These are phyloP conservation scores for Theretra japonica DNA, from an alignment of 2,888 invertebrate species.

Conservation along the genomic window DNA sequence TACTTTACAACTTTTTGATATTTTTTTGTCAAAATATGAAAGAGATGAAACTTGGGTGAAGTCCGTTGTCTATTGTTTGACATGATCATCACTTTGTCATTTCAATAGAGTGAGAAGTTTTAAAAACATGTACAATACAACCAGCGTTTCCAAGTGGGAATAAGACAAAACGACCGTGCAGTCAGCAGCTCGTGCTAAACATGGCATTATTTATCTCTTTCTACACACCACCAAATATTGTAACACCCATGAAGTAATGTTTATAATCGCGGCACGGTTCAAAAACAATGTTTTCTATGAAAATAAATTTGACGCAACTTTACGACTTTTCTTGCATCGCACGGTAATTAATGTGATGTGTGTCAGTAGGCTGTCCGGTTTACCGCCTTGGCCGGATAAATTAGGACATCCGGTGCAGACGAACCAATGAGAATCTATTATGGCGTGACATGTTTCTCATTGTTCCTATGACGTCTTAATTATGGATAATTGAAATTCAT, in stretches of 20 bases:
- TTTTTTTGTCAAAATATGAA: neutral
- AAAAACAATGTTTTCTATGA: neutral
- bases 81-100: too few species aligned
- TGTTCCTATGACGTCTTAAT: constrained; percentile 20
- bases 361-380: constrained; percentile 39
- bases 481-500: constrained; percentile 18
- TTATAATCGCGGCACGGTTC: neutral
- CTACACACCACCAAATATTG: too few species aligned
- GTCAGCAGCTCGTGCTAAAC: too few species aligned
- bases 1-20: too few species aligned
- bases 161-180: too few species aligned
- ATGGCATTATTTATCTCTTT: too few species aligned
- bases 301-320: constrained; percentile 22
- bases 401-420: constrained; percentile 47
- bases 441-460: constrained; percentile 32
- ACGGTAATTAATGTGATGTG: constrained; percentile 33
- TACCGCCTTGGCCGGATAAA: constrained; percentile 44
- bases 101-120: too few species aligned
- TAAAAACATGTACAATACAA: too few species aligned
- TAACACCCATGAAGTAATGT: neutral
- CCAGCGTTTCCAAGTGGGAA: too few species aligned
- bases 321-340: constrained; percentile 29
- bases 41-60: neutral
- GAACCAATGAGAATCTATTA: constrained; percentile 47
- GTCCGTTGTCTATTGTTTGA: too few species aligned